phyloP scores from a whole-genome alignment of 2,113 vertebrate species.

The Hippocampus abdominalis region DNA sequence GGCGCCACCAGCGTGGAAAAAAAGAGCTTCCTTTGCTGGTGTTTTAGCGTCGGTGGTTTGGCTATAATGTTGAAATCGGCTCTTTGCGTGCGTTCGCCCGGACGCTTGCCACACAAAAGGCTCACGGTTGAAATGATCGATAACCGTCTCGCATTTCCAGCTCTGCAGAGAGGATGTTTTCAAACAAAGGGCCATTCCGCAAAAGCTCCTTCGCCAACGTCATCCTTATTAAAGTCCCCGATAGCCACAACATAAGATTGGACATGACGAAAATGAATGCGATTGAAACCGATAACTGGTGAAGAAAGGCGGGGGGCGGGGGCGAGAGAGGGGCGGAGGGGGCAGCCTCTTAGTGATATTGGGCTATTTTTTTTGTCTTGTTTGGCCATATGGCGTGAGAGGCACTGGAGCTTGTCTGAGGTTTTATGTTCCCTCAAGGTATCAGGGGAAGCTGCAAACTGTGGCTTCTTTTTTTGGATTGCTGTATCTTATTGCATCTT shows the following conservation, averaged over 20 bases:
- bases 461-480: conserved; percentile 30
- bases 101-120: conserved; percentile 62
- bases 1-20: conserved; percentile 41
- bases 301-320: conserved; percentile 3
- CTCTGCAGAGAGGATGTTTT: conserved; percentile 60
- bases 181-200: conserved; percentile 72
- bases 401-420: conserved; percentile 55
- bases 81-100: conserved; percentile 34
- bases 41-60: conserved; percentile 5
- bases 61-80: conserved; percentile 4
- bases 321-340: no score
- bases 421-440: conserved; percentile 63
- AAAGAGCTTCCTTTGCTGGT: conserved; percentile 15
- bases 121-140: conserved; percentile 70
- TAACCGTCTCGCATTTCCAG: conserved; percentile 68
- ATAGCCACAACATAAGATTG: conserved; percentile 34
- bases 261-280: conserved; percentile 33
- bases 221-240: conserved; percentile 30
- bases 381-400: conserved; percentile 59
- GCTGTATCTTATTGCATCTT: conserved; percentile 61
- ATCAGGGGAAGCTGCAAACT: conserved; percentile 35
- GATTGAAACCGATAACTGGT: conserved; percentile 27
- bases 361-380: conserved; percentile 33
- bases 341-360: conserved; percentile 32
- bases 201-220: conserved; percentile 46